phyloP scores from a whole-genome alignment of 2,797 vertebrate species.

The Schizopygopsis malacanthus region DNA sequence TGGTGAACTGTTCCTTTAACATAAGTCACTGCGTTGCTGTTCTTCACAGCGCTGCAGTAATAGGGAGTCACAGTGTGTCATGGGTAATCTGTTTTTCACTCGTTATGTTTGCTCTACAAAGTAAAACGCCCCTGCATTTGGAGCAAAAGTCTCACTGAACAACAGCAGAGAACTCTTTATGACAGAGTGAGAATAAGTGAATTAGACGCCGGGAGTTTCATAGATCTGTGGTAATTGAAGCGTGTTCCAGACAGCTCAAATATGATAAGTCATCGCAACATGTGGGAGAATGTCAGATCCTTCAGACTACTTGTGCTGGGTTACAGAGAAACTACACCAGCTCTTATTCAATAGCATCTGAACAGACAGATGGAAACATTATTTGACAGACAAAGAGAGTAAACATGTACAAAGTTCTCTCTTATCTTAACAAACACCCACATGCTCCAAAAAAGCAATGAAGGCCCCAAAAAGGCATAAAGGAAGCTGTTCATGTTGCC shows the following conservation, averaged over 20 bases:
- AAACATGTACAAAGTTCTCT: conserved; percentile 35
- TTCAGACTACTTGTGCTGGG: conserved; percentile 4
- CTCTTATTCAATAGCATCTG: conserved; percentile 32
- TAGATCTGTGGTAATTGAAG: conserved; percentile 46
- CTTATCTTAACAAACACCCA: conserved; percentile 23
- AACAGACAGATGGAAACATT: conserved; percentile 38
- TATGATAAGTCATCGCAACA: conserved; percentile 45
- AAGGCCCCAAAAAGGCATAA: background rate
- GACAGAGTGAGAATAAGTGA: conserved; percentile 35
- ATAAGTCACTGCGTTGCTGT: background rate
- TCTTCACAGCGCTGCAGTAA: background rate
- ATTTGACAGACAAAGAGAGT: conserved; percentile 30
- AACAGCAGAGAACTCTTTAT: conserved; percentile 21
- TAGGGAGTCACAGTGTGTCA: conserved; percentile 6
- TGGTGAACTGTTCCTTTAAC: background rate
- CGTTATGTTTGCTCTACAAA: conserved; percentile 31
- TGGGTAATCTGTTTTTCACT: conserved; percentile 14
- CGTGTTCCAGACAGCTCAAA: conserved; percentile 51
- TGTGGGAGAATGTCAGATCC: conserved; percentile 45
- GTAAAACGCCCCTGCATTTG: conserved; percentile 12
- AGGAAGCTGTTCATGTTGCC: background rate
- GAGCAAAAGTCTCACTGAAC: conserved; percentile 20
- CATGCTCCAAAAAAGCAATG: conserved; percentile 3
- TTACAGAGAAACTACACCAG: conserved; percentile 3
- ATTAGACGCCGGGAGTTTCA: conserved; percentile 42